phyloP scores from a whole-genome alignment of 2,888 invertebrate species.

The Oligia latruncula region DNA sequence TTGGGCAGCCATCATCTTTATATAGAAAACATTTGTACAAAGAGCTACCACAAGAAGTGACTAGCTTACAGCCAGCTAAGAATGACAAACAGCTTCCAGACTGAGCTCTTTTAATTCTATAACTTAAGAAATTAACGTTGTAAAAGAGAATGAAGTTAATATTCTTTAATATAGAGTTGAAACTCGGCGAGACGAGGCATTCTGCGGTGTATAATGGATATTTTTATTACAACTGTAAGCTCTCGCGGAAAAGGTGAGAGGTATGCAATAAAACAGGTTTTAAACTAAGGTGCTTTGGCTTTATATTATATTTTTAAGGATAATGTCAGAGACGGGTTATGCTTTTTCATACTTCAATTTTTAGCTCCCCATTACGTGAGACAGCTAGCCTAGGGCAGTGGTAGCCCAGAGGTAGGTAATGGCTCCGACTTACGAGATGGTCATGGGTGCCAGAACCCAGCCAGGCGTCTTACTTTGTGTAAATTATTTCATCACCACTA shows the following conservation, averaged over 20 bases:
- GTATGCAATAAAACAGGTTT: constrained; percentile 51
- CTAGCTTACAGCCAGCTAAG: neutral
- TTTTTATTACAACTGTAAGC: constrained; percentile 53
- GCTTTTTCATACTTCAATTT: neutral
- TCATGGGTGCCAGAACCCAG: too few species aligned
- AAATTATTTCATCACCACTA: too few species aligned
- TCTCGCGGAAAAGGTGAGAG: constrained; percentile 45
- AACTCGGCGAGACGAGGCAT: constrained; percentile 24
- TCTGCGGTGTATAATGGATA: constrained; percentile 44
- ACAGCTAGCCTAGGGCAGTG: too few species aligned
- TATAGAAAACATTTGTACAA: too few species aligned
- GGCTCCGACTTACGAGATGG: too few species aligned
- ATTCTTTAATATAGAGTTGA: constrained; percentile 38
- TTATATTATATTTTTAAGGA: constrained; percentile 20
- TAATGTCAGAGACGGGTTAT: constrained; percentile 4
- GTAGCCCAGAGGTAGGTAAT: too few species aligned
- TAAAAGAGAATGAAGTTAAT: constrained; percentile 36
- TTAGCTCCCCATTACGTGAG: neutral
- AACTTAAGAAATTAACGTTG: constrained; percentile 38
- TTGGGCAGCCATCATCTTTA: neutral
- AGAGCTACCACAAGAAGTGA: neutral
- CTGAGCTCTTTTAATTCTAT: constrained; percentile 25
- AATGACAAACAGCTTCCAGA: constrained; percentile 22
- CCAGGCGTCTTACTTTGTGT: too few species aligned
- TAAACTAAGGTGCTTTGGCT: constrained; percentile 27